Percentiles rank a stretch among this genome's conserved stretches.
phyloP scores from a whole-genome alignment of 2,797 vertebrate species.

The Argya squamiceps region DNA sequence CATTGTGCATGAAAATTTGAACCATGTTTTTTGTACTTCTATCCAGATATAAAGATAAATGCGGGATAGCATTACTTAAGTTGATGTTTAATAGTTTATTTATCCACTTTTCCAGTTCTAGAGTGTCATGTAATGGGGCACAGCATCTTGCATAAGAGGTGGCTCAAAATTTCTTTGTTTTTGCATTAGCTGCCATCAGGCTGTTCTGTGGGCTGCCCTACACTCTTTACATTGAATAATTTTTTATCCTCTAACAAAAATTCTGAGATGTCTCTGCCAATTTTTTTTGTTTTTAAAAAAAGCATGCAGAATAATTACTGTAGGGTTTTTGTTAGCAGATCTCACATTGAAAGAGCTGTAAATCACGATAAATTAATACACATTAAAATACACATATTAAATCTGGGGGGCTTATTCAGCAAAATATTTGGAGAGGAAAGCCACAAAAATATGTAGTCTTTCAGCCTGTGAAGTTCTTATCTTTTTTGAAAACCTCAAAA shows the following conservation, averaged over 20 bases:
- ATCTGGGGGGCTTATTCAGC: fast-evolving
- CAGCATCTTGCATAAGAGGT: fast-evolving
- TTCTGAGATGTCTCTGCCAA: background rate
- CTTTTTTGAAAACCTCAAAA: background rate
- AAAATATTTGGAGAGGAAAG: background rate
- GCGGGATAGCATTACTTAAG: background rate
- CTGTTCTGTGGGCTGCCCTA: background rate
- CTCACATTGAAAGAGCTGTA: background rate
- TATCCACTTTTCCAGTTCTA: background rate
- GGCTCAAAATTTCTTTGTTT: background rate
- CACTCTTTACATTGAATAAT: background rate
- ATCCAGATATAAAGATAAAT: background rate
- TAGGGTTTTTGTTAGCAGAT: background rate
- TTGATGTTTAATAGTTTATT: background rate
- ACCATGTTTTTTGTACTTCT: fast-evolving
- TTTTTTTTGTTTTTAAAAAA: background rate
- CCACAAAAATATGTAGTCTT: background rate
- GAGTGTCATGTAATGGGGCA: background rate
- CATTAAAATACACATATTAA: background rate
- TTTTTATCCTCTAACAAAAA: background rate
- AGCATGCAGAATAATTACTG: background rate
- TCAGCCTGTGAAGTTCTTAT: background rate
- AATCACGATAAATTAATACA: background rate
- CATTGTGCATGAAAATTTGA: background rate
- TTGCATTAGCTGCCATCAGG: background rate